Conservation (phyloP, 2,888 invertebrate genomes). For the Spisula subtruncata region DNA sequence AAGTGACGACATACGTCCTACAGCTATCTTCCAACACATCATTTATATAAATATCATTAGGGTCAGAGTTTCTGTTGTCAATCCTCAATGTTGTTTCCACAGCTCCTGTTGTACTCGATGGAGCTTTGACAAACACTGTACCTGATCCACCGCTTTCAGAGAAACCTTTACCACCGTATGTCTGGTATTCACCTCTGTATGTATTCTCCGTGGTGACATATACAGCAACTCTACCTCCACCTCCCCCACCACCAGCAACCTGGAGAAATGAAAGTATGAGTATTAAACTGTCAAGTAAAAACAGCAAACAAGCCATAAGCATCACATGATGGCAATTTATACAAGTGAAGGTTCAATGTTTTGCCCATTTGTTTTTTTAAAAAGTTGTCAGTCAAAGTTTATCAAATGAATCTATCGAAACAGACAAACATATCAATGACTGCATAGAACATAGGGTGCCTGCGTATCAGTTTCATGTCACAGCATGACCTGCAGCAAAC, state of each 20-base stretch:
- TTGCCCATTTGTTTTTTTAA: too few species aligned
- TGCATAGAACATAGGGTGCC: too few species aligned
- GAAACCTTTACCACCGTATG: conserved; percentile 76
- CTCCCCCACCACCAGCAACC: conserved; percentile 79
- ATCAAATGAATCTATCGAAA: too few species aligned
- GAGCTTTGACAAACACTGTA: conserved; percentile 73
- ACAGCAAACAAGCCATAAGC: not conserved
- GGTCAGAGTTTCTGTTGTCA: conserved; percentile 78
- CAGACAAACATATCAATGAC: not conserved
- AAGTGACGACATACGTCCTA: conserved; percentile 73
- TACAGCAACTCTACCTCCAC: conserved; percentile 81
- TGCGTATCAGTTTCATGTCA: too few species aligned
- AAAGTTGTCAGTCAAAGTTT: too few species aligned
- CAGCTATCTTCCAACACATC: conserved; percentile 72
- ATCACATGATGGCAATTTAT: not conserved
- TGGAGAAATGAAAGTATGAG: conserved; percentile 35
- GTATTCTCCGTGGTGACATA: conserved; percentile 69
- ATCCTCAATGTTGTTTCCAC: conserved; percentile 69
- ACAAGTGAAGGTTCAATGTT: too few species aligned
- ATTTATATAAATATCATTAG: conserved; percentile 69
- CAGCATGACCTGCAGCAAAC: too few species aligned
- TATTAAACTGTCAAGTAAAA: not conserved
- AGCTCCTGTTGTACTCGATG: conserved; percentile 35
- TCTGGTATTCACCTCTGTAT: conserved; percentile 73
- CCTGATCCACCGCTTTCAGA: conserved; percentile 79